Base-by-base conservation (phyloP, 2,888 invertebrate genomes). In the Geophilus truncorum region DNA sequence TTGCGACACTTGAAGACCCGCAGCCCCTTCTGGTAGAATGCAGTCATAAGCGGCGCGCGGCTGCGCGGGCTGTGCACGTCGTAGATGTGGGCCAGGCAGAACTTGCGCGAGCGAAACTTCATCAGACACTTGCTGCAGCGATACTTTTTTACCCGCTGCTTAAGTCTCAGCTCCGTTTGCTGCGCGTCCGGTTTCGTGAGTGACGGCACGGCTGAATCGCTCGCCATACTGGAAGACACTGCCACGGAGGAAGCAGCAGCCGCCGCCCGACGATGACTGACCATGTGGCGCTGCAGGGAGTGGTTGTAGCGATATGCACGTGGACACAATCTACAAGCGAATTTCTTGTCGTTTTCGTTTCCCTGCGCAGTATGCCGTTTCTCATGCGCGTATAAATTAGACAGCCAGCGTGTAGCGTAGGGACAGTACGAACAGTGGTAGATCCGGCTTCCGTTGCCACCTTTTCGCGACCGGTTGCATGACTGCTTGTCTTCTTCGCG, bases 321-420 rank as follows among this genome's bases (percentile, higher is more conserved):
- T 80, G 84, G 85, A 83, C 86, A 87, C 78, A 84, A 83, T 76
- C 85, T 85, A 83, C 87, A 87, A 34, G 84, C 83, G 82, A 85
- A 86, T 45, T 84, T 84, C 80, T 85, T 84, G 81, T 86, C 86
- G 82, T 62, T 82, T 82, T 85, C 83, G 82, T 83, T 84, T 82
- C 81, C 86, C 80, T 83, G 85, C 83, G 83, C 87, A 18, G 89
- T 88, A 87, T 96, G 96, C 62, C 94, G 93, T 84, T 94, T 92
- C 87, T 97, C 96, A 88, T 97, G 97, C 79, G 96, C 93, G 87
- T 95, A 95, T 84, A 97, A 90, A 85, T 96, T 94, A 80, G 96
- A 95, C 85, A 96, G 90, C 86, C 95, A 93, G 83, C 94, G 92
- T 45, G 96, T 96, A 70, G 94, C 92, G 87, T 96, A 97, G 80